Base-by-base conservation (phyloP, 2,113 vertebrate genomes). In the Mesoclemmys tuberculata region DNA sequence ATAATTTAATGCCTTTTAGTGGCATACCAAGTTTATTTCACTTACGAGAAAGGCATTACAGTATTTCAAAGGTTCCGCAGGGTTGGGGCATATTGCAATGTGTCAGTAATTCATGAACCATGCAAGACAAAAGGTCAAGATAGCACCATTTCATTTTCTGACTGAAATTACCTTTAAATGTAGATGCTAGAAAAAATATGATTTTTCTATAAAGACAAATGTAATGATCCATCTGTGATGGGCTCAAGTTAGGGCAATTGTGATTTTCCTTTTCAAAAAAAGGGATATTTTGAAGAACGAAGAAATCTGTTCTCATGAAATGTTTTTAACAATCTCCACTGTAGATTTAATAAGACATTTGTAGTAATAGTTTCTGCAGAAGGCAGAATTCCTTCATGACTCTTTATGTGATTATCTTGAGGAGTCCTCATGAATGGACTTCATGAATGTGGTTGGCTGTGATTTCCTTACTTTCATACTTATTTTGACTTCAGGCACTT, bases 1-100 rank as follows among this genome's bases (percentile, higher is more conserved):
- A 97, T 97, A 97, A 98, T 98, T 96, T 97, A 96, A 95, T 96
- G 96, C 95, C 92, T 97, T 98, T 97, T 96, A 96, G 96, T 96
- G 92, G 96, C 96, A 96, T 96, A 96, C 89, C 92, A 92, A 96
- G 94, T 93, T 85, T 97, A 96, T 97, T 97, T 97, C 93, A 90
- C 96, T 93, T 95, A 84, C 84, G 74, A 86, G 87, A 85, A 85
- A 91, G 94, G 93, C 89, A 35, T 38, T 96, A 90, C 41, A 68
- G 5, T 97, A 93, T 97, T 95, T 96, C 90, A 96, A 91, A 93
- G 92, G 87, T 85, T 98, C 94, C 89, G 55, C 48, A 83, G 82
- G 90, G 75, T 85, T 86, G 61, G 55, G 38, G 51, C 61, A 91
- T 94, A 93, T 41, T 95, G 94, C 96, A 95, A 97, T 95, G 90